These are phyloP conservation scores for Columba guinea DNA, from an alignment of 2,797 vertebrate genomes.

Conservation along the genomic window DNA sequence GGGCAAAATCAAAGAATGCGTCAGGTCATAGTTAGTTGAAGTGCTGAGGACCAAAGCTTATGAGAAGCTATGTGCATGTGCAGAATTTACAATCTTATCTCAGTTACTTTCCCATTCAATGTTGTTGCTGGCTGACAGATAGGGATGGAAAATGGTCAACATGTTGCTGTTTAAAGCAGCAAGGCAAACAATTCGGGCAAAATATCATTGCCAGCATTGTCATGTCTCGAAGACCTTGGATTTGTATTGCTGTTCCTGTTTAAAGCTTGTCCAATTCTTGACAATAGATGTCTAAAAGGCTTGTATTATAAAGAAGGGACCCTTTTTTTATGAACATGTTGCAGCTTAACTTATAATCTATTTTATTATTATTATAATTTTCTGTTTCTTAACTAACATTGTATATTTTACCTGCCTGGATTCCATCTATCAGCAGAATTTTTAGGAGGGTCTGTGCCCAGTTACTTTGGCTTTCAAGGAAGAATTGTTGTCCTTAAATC, in stretches of 20 bases:
- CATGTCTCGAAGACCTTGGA: background rate
- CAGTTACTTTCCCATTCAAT: background rate
- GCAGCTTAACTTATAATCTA: background rate
- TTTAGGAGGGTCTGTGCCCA: background rate
- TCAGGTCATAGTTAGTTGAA: background rate
- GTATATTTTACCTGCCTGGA: background rate
- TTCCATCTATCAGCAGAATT: background rate
- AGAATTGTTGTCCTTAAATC: background rate
- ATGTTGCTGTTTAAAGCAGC: constrained; percentile 10
- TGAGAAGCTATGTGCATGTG: background rate
- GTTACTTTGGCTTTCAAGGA: background rate
- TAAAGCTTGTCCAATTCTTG: background rate
- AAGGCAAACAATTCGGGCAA: background rate
- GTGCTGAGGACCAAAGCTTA: background rate
- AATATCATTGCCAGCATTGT: background rate
- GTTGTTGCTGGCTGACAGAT: background rate
- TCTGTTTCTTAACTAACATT: background rate
- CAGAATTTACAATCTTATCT: background rate
- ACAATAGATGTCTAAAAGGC: background rate
- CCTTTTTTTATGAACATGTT: background rate
- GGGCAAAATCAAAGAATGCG: background rate
- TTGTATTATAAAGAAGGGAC: background rate
- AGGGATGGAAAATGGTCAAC: background rate
- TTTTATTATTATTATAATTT: background rate
- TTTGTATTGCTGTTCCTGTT: background rate